phyloP scores from a whole-genome alignment of 2,113 vertebrate species.

The Lynx canadensis region DNA sequence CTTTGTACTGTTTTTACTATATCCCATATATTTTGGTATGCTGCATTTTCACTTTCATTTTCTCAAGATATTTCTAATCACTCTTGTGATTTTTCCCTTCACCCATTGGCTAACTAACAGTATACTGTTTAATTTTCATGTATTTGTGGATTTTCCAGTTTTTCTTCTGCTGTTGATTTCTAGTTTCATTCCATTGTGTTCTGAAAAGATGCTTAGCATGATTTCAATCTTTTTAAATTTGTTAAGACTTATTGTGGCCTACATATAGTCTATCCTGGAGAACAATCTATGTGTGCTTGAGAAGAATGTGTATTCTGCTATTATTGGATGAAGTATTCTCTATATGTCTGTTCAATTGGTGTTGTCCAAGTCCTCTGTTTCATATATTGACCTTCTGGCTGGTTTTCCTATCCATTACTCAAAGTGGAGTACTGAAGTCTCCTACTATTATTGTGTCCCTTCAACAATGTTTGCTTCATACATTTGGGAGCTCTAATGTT shows the following conservation, averaged over 20 bases:
- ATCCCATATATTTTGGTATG: not conserved
- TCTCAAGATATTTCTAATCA: not conserved
- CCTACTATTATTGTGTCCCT: not conserved
- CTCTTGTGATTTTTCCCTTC: not conserved
- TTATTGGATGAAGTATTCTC: not conserved
- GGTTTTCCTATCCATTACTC: not conserved
- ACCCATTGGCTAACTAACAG: not conserved
- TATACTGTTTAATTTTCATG: not conserved
- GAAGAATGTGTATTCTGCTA: not conserved
- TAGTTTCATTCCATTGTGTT: not conserved
- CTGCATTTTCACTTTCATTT: not conserved
- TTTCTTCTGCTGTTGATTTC: not conserved
- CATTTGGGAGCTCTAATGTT: not conserved
- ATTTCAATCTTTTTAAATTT: not conserved
- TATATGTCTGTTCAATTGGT: not conserved
- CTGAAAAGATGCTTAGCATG: not conserved
- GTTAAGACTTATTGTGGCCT: not conserved
- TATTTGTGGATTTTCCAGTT: not conserved
- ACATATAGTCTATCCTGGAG: not conserved
- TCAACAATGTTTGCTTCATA: not conserved
- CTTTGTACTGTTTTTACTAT: not conserved
- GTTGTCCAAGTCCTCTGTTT: not conserved
- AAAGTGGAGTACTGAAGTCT: not conserved
- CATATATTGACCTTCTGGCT: not conserved
- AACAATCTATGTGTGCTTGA: not conserved